Conservation (phyloP, 2,113 vertebrate genomes). For the Verasper variegatus region DNA sequence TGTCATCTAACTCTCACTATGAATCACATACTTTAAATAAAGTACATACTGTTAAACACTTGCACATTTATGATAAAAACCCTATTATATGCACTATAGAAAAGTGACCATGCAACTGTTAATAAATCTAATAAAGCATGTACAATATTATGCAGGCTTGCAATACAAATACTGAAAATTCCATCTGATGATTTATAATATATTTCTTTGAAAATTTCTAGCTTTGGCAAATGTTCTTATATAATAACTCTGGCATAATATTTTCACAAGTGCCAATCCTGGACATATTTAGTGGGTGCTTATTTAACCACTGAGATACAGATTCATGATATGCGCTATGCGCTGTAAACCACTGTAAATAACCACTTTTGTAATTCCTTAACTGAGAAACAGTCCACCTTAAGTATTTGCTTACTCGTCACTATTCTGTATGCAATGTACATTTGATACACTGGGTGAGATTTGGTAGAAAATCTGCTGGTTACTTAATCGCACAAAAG, state of each 20-base stretch:
- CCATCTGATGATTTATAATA: constrained; percentile 8
- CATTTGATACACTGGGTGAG: neutral
- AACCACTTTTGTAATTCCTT: neutral
- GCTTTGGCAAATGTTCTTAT: constrained; percentile 49
- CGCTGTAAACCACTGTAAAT: constrained; percentile 7
- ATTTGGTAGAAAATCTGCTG: constrained; percentile 48
- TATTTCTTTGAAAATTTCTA: constrained; percentile 20
- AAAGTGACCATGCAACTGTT: constrained; percentile 66
- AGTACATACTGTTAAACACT: constrained; percentile 14
- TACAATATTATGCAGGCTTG: constrained; percentile 43
- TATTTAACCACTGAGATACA: constrained; percentile 31
- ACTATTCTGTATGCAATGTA: neutral
- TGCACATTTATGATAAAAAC: constrained; percentile 38
- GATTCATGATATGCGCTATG: constrained; percentile 27
- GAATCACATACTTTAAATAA: constrained; percentile 14
- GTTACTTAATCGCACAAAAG: constrained; percentile 41
- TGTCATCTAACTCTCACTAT: constrained; percentile 46
- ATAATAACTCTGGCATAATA: neutral
- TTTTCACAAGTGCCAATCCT: neutral
- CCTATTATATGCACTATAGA: constrained; percentile 46
- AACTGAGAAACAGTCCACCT: neutral
- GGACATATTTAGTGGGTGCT: constrained; percentile 15
- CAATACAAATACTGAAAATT: constrained; percentile 49
- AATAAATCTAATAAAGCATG: constrained; percentile 26
- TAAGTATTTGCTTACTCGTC: neutral